Conservation (phyloP, 2,113 vertebrate species). For the Odocoileus hemionus region DNA sequence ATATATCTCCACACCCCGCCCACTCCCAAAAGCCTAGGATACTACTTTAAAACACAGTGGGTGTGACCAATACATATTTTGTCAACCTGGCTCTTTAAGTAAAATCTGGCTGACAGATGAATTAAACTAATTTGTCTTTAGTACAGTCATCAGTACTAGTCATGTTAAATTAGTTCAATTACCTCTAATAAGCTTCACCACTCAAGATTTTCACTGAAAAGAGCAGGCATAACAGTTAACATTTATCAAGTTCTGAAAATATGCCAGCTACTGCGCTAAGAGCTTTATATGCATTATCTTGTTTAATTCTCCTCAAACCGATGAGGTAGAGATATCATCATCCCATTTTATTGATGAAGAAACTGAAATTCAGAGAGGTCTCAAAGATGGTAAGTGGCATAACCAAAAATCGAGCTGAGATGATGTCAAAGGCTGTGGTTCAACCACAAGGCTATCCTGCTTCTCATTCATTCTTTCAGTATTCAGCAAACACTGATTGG, state of each 20-base stretch:
- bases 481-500: slow-evolving; percentile 13
- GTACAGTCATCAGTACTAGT: not conserved
- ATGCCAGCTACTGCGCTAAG: not conserved
- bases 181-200: not conserved
- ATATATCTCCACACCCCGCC: too few relatives aligned
- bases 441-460: not conserved
- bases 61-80: not conserved
- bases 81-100: not conserved
- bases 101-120: slow-evolving; percentile 24
- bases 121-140: slow-evolving; percentile 7
- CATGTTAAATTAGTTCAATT: not conserved
- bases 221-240: not conserved
- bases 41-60: not conserved
- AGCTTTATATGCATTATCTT: not conserved
- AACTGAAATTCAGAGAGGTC: not conserved
- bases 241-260: slow-evolving; percentile 26
- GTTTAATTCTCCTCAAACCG: not conserved
- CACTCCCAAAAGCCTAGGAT: not conserved
- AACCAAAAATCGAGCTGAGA: not conserved
- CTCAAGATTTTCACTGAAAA: not conserved
- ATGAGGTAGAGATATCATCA: not conserved
- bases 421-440: not conserved
- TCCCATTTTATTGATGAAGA: not conserved
- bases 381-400: not conserved
- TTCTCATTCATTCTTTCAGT: not conserved